Evolutionary conservation across 2,888 invertebrate species (phyloP), one percentile per base, ranked within the genome.

Genomic region (Therioaphis trifolii): DNA sequence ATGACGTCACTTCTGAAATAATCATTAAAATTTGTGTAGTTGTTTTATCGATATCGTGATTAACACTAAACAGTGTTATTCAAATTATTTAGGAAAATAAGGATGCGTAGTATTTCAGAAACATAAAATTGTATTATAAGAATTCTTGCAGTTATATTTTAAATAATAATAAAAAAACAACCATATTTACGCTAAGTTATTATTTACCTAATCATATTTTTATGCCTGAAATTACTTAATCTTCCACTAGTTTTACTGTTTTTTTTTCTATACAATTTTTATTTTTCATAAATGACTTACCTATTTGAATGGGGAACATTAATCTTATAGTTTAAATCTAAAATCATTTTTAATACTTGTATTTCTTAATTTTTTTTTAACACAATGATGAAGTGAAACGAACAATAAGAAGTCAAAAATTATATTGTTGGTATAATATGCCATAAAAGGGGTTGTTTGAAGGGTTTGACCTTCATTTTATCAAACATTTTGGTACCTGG

Each of bases 1-100:
- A n/a, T 74, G 74, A 82, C 74, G 74, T 82, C 82, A 82, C 63
- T n/a, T 72, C 82, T 82, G 82, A 82, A 82, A 80, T 18, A 71
- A 69, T 29, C 0, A 24, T 66, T 7, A 18, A 35, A 18, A 35
- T 27, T 1, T 18, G 29, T 35, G 21, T 9, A 11, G 11, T 58
- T 21, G 21, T 11, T n/a, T 11, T 21, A 11, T 21, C 21, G 52
- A 4, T 7, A 21, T 18, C 12, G 21, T 21, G 21, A 24, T 11
- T 12, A 58, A 1, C 7, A 21, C n/a, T 9, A 21, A 21, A n/a
- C 1, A n/a, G 12, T 24, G 12, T 11, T 58, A n/a, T 55, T 9
- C 7, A 7, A 58, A 12, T 21, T 58, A 3, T 24, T 21, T 58
- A 3, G 5, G 3, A 21, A 3, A 21, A 58, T 12, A 12, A 11